Percentiles rank a stretch among this genome's conserved stretches.
These are phyloP conservation scores for Indri indri DNA, from an alignment of 2,113 vertebrate genomes.

Conservation along the genomic window DNA sequence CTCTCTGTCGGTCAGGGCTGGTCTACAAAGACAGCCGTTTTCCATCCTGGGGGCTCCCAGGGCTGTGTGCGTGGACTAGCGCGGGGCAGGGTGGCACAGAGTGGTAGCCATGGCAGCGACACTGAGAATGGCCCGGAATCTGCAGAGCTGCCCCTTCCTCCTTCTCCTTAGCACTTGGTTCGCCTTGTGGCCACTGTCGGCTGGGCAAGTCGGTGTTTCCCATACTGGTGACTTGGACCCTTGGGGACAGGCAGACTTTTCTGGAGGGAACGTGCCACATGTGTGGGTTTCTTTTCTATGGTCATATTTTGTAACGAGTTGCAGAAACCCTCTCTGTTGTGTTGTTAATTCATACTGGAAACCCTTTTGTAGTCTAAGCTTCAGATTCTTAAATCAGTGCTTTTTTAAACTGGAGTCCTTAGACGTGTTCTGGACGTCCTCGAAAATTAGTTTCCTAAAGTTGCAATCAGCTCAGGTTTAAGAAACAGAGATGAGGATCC, in stretches of 20 bases:
- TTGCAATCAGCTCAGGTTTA: no score
- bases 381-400: not conserved
- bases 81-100: rapidly evolving
- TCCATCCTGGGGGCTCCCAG: not conserved
- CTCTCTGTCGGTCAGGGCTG: not conserved
- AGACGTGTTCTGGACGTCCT: not conserved
- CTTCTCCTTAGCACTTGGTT: not conserved
- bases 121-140: not conserved
- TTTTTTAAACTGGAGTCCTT: not conserved
- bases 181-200: rapidly evolving
- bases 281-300: not conserved
- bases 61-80: not conserved
- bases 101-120: rapidly evolving
- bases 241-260: rapidly evolving
- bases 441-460: not conserved
- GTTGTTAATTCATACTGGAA: not conserved
- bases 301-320: not conserved
- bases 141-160: rapidly evolving
- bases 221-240: rapidly evolving
- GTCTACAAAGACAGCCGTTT: no score
- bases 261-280: not conserved
- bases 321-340: not conserved
- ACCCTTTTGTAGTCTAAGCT: not conserved
- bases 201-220: rapidly evolving
- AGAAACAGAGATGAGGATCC: not conserved